phyloP scores from a whole-genome alignment of 2,113 vertebrate species.

The Herpetotheres cachinnans region DNA sequence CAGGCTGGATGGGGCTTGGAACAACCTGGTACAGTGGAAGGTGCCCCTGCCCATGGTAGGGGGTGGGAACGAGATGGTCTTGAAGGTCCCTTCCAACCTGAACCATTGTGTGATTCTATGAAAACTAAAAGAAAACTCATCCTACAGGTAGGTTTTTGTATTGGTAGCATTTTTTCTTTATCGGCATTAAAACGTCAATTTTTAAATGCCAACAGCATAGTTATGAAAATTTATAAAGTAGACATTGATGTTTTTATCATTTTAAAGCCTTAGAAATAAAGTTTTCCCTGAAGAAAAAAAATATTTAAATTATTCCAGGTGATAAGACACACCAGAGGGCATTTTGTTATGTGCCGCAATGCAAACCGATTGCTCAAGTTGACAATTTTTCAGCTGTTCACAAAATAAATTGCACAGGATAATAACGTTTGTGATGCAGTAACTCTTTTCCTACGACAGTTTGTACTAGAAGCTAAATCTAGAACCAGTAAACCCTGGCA shows the following conservation, averaged over 20 bases:
- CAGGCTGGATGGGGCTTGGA: too few species aligned
- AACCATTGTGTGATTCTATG: too few species aligned
- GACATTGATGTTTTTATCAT: background rate
- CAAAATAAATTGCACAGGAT: background rate
- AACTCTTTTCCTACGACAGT: background rate
- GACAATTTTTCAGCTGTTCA: background rate
- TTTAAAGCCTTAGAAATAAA: background rate
- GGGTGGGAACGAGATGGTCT: too few species aligned
- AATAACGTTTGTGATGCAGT: rapidly evolving
- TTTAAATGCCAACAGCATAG: background rate
- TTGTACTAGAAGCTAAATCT: background rate
- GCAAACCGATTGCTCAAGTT: background rate
- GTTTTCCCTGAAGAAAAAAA: background rate
- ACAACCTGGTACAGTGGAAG: too few species aligned
- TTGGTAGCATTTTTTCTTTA: background rate
- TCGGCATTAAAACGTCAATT: background rate
- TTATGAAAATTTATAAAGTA: background rate
- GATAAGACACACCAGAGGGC: background rate
- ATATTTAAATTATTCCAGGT: background rate
- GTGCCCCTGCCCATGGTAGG: too few species aligned
- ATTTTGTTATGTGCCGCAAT: background rate
- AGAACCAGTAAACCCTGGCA: background rate
- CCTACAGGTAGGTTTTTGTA: background rate
- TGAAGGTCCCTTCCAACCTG: too few species aligned
- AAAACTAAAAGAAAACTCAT: background rate